These are phyloP conservation scores for Drosophila aldrichi DNA, from an alignment of 2,888 invertebrate genomes.

Conservation along the genomic window DNA sequence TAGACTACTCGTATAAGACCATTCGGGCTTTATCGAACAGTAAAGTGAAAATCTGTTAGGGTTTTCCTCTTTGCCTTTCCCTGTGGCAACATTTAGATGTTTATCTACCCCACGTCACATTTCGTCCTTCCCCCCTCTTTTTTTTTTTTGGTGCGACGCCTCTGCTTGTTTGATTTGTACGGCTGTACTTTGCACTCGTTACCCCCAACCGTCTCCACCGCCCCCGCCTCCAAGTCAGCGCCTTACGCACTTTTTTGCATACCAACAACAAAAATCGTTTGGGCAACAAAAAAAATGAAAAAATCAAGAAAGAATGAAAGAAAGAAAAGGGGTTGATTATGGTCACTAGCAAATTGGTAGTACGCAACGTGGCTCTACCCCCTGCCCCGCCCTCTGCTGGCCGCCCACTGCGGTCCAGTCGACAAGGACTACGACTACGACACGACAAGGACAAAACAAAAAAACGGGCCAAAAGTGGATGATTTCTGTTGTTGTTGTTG, in stretches of 20 bases:
- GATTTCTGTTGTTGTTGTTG: constrained; percentile 52
- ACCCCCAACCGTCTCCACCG: not conserved
- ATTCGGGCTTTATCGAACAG: not conserved
- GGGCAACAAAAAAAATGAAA: constrained; percentile 14
- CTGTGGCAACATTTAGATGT: constrained; percentile 12
- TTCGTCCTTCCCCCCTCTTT: not conserved
- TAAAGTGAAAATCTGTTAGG: constrained; percentile 3
- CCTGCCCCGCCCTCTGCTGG: not conserved
- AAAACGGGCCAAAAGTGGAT: constrained; percentile 72
- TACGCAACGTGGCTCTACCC: constrained; percentile 36
- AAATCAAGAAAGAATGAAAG: constrained; percentile 29
- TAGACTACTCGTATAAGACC: not conserved
- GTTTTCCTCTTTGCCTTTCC: not conserved
- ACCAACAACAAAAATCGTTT: constrained; percentile 44
- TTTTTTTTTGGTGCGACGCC: constrained; percentile 1
- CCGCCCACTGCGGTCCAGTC: constrained; percentile 24
- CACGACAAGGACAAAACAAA: constrained; percentile 67
- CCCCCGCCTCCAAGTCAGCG: constrained; percentile 4
- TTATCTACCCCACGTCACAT: constrained; percentile 8
- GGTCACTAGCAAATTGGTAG: constrained; percentile 78
- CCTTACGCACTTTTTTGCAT: constrained; percentile 73
- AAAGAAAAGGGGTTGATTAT: constrained; percentile 75
- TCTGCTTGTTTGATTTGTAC: constrained; percentile 40
- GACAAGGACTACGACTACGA: constrained; percentile 56
- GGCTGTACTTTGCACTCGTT: constrained; percentile 42